Percentiles rank a stretch among this genome's conserved stretches.
These are phyloP conservation scores for Stylophora pistillata DNA, from an alignment of 64 coral and sea anemone species.

Conservation along the genomic window DNA sequence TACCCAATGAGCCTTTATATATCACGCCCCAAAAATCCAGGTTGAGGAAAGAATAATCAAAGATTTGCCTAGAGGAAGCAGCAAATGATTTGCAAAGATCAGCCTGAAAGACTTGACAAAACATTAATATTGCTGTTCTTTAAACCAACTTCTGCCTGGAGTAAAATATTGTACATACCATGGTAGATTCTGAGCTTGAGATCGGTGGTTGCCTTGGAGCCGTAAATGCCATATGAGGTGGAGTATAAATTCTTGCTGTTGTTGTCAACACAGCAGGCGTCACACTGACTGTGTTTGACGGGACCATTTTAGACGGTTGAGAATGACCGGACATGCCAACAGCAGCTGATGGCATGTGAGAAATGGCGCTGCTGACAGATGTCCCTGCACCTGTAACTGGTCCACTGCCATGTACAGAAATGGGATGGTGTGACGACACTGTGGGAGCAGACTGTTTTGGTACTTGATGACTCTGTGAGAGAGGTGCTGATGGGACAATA, in stretches of 20 bases:
- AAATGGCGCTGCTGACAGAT: constrained; percentile 14
- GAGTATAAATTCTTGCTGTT: constrained; percentile 18
- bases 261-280: constrained; percentile 21
- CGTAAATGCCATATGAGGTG: constrained; percentile 27
- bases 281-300: constrained; percentile 11
- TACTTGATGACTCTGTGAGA: constrained; percentile 8
- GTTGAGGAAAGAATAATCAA: too few relatives aligned
- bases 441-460: constrained; percentile 24
- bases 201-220: constrained; percentile 22
- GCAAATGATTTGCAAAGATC: too few relatives aligned
- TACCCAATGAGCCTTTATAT: too few relatives aligned
- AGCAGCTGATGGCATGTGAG: constrained; percentile 28
- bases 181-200: constrained; percentile 11
- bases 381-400: background rate
- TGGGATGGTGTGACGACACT: constrained; percentile 26
- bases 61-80: too few relatives aligned
- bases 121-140: too few relatives aligned
- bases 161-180: constrained; percentile 7
- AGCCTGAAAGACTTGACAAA: too few relatives aligned
- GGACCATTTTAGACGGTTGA: constrained; percentile 28
- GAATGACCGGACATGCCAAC: constrained; percentile 25
- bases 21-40: too few relatives aligned
- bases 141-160: too few relatives aligned
- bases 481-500: constrained; percentile 22
- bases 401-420: background rate